phyloP scores from a whole-genome alignment of 2,888 invertebrate species.

The Chymomyza procnemis region DNA sequence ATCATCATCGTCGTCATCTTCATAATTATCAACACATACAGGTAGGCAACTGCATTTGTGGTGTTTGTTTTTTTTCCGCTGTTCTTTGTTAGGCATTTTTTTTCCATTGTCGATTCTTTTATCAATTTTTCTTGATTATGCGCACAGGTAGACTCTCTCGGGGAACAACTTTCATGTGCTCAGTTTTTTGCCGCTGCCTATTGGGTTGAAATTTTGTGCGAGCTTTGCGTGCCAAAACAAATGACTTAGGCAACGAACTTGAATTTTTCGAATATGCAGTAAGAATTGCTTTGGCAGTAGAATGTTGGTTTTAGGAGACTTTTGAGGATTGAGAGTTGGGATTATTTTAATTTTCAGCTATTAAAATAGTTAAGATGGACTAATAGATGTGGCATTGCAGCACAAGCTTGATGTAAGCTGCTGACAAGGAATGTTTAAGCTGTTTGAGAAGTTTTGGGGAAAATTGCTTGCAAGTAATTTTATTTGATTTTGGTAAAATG shows the following conservation, averaged over 20 bases:
- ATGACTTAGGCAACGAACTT: constrained; percentile 5
- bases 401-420: too few relatives aligned
- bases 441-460: too few relatives aligned
- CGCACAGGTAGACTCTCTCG: constrained; percentile 48
- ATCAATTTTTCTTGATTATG: constrained; percentile 36
- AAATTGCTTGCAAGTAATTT: too few relatives aligned
- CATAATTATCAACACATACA: neutral
- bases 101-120: constrained; percentile 36
- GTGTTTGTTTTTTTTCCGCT: constrained; percentile 3
- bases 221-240: constrained; percentile 35
- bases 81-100: neutral
- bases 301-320: too few relatives aligned
- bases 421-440: too few relatives aligned
- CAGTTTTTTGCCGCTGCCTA: neutral
- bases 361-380: too few relatives aligned
- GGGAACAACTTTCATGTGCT: neutral
- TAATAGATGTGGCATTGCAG: too few relatives aligned
- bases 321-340: too few relatives aligned
- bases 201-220: neutral
- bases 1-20: neutral
- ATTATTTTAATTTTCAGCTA: too few relatives aligned
- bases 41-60: constrained; percentile 37
- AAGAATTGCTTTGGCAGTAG: neutral
- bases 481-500: too few relatives aligned
- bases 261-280: neutral